Base-by-base conservation (phyloP, 2,113 vertebrate genomes). In the Typhlomys cinereus region DNA sequence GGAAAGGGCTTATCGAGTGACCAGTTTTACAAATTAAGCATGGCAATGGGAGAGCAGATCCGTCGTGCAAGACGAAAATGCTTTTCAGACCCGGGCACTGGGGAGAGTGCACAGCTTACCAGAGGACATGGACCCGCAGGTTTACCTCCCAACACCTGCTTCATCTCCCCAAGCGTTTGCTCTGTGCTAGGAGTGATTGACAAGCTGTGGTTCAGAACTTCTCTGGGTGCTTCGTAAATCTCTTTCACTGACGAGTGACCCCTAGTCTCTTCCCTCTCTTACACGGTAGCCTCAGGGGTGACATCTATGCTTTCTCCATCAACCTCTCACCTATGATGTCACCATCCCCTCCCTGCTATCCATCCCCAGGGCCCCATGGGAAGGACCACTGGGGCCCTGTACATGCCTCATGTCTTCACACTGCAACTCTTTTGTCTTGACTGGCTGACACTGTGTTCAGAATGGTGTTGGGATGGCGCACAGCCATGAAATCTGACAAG, bases 11-110 rank as follows among this genome's bases (percentile, higher is more conserved):
- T 13, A 23, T 20, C 70, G 9, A 70, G 59, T 41, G 59, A 29
- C 20, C 12, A 78, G 59, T 79, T 46, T 90, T 86, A 94, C 74
- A 90, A 74, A 54, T 83, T 21, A 84, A 88, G 36, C 34, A 17
- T 12, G 44, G 34, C 15, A 61, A 59, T 29, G 67, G 52, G 64
- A 64, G 57, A 25, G 14, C 71, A 90, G 44, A 73, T 93, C 57
- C 69, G 50, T 66, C 23, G 31, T 66, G n/a, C 36, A 52, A 80
- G 71, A 48, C 20, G 10, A 81, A 81, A 44, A 39, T 23, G 10
- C 29, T 61, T 57, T 73, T 54, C 2, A 31, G 4, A 52, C 31
- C 54, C n/a, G 71, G 25, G 46, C 31, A 39, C 34, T 46, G 13
- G 66, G 2, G 66, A 76, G 84, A 66, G 69, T 52, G 21, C 13